Conservation (phyloP, 1,140 invertebrate genomes). For the Formica selysi region DNA sequence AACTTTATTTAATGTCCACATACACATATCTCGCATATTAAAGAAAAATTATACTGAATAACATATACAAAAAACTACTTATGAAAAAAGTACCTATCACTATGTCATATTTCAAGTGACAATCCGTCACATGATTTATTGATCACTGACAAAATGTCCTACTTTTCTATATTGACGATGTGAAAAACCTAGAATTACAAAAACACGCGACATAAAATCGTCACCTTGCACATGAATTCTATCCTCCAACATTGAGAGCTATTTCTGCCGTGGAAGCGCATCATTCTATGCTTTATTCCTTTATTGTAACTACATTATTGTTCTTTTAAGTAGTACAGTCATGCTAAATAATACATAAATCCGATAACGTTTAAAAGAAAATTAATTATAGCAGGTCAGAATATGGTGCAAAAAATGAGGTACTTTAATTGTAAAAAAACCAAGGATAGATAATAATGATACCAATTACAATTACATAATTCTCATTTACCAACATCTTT, state of each 20-base stretch:
- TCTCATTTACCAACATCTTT: not conserved
- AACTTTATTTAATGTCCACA: not conserved
- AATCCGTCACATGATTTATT: conserved; percentile 37
- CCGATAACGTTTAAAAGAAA: not conserved
- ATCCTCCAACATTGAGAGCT: not conserved
- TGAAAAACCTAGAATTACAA: conserved; percentile 37
- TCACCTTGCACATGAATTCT: not conserved
- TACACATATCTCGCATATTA: not conserved
- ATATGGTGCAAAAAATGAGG: not conserved
- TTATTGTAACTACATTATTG: not conserved
- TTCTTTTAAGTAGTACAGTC: not conserved
- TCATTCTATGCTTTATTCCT: not conserved
- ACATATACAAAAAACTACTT: not conserved
- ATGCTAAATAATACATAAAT: conserved; percentile 17
- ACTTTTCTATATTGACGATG: conserved; percentile 3
- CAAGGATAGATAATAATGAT: not conserved
- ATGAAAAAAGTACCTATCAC: conserved; percentile 16
- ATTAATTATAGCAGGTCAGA: conserved; percentile 23
- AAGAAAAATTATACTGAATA: not conserved
- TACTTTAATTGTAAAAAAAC: not conserved
- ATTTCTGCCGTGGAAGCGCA: not conserved
- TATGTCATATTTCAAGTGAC: conserved; percentile 19
- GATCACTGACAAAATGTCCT: conserved; percentile 44
- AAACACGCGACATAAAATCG: conserved; percentile 25
- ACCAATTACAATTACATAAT: not conserved